These are phyloP conservation scores for Aspidoscelis tigris DNA, from an alignment of 2,113 vertebrate species.

Conservation along the genomic window DNA sequence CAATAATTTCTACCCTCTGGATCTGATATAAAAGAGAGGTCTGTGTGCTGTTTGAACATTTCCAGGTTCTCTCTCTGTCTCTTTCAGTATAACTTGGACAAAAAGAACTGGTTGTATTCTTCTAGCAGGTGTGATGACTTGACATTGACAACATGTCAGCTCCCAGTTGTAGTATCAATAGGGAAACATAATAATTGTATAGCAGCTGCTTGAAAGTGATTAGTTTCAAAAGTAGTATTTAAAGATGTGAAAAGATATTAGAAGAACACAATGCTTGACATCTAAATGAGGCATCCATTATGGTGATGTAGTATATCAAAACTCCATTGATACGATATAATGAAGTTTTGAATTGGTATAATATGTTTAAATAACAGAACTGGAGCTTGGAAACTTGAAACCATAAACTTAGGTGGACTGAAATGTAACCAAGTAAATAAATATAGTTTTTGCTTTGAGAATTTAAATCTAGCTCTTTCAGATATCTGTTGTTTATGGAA, in stretches of 20 bases:
- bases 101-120: no score
- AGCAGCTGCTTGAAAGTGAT: neutral
- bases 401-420: slow-evolving; percentile 1
- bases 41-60: neutral
- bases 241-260: slow-evolving; percentile 12
- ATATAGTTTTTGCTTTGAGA: neutral
- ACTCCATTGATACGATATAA: neutral
- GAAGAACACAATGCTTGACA: neutral
- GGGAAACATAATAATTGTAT: slow-evolving; percentile 4
- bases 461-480: slow-evolving; percentile 1
- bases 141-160: neutral
- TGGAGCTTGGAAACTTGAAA: neutral
- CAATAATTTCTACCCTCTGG: neutral
- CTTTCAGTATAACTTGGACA: neutral
- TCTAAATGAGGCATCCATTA: neutral
- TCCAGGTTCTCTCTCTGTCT: neutral
- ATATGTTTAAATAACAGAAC: neutral
- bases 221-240: slow-evolving; percentile 9
- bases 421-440: neutral
- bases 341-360: neutral
- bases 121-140: neutral
- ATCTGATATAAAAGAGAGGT: neutral
- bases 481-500: neutral
- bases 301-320: neutral
- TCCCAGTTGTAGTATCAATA: slow-evolving; percentile 30